Conservation (phyloP, 2,113 vertebrate genomes). For the Gnathonemus longibarbis region DNA sequence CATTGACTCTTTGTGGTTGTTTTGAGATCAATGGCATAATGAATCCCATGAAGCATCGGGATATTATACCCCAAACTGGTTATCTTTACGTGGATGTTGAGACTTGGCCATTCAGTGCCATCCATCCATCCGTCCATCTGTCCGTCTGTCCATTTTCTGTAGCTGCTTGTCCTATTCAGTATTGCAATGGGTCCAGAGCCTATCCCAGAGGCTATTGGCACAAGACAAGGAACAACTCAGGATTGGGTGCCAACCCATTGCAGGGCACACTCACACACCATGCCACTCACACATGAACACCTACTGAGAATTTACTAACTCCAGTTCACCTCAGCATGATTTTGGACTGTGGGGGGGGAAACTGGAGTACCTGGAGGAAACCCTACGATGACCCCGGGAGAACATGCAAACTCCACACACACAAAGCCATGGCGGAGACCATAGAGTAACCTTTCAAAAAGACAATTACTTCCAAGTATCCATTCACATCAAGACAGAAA, state of each 20-base stretch:
- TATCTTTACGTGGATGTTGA: neutral
- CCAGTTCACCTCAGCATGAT: neutral
- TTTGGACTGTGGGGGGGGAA: neutral
- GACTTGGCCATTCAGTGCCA: neutral
- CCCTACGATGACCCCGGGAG: neutral
- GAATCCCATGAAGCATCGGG: neutral
- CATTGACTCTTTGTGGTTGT: neutral
- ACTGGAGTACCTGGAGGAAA: neutral
- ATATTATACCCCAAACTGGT: neutral
- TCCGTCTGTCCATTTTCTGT: neutral
- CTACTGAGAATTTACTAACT: neutral
- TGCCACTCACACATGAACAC: neutral
- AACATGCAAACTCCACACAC: neutral
- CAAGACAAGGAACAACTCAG: neutral
- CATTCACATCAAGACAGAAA: neutral
- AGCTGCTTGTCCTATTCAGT: neutral
- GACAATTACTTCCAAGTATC: neutral
- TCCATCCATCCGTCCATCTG: neutral
- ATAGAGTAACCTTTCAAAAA: neutral
- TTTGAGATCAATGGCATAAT: neutral
- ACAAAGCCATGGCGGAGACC: neutral
- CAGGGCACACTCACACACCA: neutral
- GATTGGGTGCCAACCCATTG: neutral
- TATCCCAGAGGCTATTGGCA: neutral
- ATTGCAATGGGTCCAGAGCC: neutral